A percentile compares a stretch with the other conserved stretches of the same genome.
Conservation (phyloP, 1,140 invertebrate species). For the Caenorhabditis brenneri region DNA sequence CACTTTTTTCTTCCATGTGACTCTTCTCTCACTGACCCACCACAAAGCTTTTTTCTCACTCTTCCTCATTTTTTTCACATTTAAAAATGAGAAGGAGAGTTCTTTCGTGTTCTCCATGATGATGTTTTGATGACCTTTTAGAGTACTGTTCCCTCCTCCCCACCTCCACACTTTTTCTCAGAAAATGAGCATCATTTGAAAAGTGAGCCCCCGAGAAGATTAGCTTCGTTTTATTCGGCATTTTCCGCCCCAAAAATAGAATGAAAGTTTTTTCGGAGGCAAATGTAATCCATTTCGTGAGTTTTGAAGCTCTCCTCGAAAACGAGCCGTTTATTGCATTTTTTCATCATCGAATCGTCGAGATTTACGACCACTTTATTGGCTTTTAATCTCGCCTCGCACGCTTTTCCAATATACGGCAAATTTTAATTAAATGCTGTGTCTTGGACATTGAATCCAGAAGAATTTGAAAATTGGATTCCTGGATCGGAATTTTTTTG, state of each 20-base stretch:
- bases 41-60: neutral
- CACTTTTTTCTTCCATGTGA: neutral
- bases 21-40: neutral
- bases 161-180: neutral
- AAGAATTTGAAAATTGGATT: neutral
- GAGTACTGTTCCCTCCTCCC: neutral
- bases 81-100: neutral
- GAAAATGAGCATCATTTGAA: neutral
- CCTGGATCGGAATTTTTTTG: neutral
- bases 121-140: neutral
- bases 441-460: too few relatives aligned
- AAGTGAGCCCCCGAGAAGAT: neutral
- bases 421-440: conserved; percentile 16
- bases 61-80: neutral
- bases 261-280: neutral
- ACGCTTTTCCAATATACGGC: neutral
- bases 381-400: neutral
- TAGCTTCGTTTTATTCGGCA: conserved; percentile 12
- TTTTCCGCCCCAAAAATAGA: neutral
- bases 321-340: too few relatives aligned
- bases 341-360: neutral
- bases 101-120: neutral
- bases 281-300: neutral
- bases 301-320: neutral
- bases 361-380: conserved; percentile 24